A percentile compares a stretch with the other conserved stretches of the same genome.
Conservation (phyloP, 1,140 invertebrate genomes). For the Pachyrhynchus sulphureomaculatus region DNA sequence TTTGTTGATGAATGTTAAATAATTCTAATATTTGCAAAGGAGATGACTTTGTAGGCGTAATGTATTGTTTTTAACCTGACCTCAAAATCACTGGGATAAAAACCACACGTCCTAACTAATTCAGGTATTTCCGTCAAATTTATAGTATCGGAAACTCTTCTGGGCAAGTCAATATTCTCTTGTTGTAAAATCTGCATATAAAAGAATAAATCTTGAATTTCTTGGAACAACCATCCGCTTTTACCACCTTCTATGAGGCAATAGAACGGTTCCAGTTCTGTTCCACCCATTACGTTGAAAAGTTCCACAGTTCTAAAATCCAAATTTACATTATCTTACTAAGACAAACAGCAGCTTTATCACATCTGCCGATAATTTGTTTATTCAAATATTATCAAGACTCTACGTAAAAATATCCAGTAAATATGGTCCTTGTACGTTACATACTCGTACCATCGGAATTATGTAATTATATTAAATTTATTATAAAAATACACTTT, state of each 20-base stretch:
- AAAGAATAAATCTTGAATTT: constrained; percentile 71
- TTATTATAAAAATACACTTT: no score
- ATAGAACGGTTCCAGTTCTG: constrained; percentile 59
- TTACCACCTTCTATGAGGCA: constrained; percentile 59
- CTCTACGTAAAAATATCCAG: no score
- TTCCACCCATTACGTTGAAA: constrained; percentile 55
- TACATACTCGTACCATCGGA: no score
- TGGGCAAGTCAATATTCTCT: constrained; percentile 60
- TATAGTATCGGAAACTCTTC: constrained; percentile 60
- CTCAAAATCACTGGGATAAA: constrained; percentile 72
- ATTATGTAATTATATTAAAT: no score
- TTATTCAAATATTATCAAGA: no score
- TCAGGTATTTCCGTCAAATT: constrained; percentile 66
- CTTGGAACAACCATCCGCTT: constrained; percentile 65
- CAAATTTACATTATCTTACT: background rate
- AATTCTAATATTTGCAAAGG: no score
- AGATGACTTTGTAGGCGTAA: no score
- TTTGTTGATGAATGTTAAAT: no score
- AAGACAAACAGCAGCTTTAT: background rate
- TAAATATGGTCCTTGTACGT: no score
- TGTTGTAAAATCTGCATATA: constrained; percentile 72
- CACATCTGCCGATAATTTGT: no score
- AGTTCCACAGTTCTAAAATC: constrained; percentile 56
- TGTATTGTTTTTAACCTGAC: constrained; percentile 47
- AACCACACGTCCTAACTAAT: constrained; percentile 72